Evolutionary conservation across 2,888 invertebrate genomes (phyloP).

Genomic region (Cephonodes hylas): DNA sequence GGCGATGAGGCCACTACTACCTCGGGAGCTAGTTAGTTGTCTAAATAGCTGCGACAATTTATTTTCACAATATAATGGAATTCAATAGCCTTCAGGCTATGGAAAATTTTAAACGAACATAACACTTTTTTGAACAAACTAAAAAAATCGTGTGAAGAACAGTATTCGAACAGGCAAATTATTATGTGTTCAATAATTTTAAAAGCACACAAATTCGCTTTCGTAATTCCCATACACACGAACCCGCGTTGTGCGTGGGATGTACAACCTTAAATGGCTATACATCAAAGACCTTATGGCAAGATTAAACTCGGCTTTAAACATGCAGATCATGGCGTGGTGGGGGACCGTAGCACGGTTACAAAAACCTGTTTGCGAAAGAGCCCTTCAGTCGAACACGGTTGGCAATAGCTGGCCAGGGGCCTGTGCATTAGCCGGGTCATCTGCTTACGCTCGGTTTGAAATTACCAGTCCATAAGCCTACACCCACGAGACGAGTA

Average conservation of each 20-base stretch:
- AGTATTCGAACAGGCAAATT: not conserved
- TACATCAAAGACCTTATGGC: slow-evolving; percentile 15
- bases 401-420: slow-evolving; percentile 43
- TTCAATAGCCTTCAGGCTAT: not conserved
- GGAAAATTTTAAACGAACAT: not conserved
- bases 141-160: not conserved
- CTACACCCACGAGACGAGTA: slow-evolving; percentile 8
- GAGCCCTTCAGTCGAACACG: slow-evolving; percentile 58
- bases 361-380: slow-evolving; percentile 68
- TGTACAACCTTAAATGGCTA: not conserved
- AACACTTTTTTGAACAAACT: not conserved
- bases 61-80: no score
- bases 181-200: not conserved
- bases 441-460: slow-evolving; percentile 47
- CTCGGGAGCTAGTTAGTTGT: no score
- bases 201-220: not conserved
- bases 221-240: not conserved
- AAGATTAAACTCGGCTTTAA: slow-evolving; percentile 12
- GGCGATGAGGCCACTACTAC: no score
- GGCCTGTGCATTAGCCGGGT: slow-evolving; percentile 53
- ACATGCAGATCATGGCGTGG: not conserved
- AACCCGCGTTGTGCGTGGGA: not conserved
- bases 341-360: slow-evolving; percentile 23
- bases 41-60: no score
- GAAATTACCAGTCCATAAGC: slow-evolving; percentile 37